Conservation (phyloP, 2,888 invertebrate species). For the Electrophaes corylata region DNA sequence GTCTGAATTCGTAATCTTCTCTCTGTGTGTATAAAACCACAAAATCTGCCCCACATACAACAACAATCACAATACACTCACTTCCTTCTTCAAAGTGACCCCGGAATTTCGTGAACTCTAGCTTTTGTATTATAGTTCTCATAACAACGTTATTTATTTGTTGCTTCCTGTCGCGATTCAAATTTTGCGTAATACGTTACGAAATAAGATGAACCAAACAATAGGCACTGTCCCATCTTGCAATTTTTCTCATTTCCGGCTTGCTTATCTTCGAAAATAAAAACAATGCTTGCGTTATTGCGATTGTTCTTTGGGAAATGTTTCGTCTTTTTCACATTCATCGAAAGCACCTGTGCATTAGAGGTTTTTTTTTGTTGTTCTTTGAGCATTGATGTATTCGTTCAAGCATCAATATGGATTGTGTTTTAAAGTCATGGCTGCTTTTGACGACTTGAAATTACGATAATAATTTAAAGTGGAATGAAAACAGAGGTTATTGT, state of each 20-base stretch:
- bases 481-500: slow-evolving; percentile 12
- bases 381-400: slow-evolving; percentile 2
- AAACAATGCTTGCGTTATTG: slow-evolving; percentile 66
- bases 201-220: slow-evolving; percentile 62
- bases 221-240: slow-evolving; percentile 60
- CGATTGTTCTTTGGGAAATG: slow-evolving; percentile 56
- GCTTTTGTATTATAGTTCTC: slow-evolving; percentile 45
- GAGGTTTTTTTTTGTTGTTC: slow-evolving; percentile 33
- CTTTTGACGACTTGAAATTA: neutral
- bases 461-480: neutral
- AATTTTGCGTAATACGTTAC: slow-evolving; percentile 61
- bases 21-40: slow-evolving; percentile 30
- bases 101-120: slow-evolving; percentile 36
- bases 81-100: slow-evolving; percentile 37
- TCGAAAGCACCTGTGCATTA: slow-evolving; percentile 46
- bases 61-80: slow-evolving; percentile 35
- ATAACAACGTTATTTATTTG: slow-evolving; percentile 45
- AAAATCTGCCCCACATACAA: slow-evolving; percentile 32
- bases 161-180: slow-evolving; percentile 49
- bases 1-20: slow-evolving; percentile 23
- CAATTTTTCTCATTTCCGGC: slow-evolving; percentile 64
- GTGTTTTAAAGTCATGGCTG: slow-evolving; percentile 1
- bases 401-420: slow-evolving; percentile 7
- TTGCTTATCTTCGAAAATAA: slow-evolving; percentile 61
- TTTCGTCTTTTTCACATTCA: slow-evolving; percentile 53